Percentiles rank a stretch among this genome's conserved stretches.
Conservation (phyloP, 2,797 vertebrate genomes). For the Xiphorhynchus erythropygius region DNA sequence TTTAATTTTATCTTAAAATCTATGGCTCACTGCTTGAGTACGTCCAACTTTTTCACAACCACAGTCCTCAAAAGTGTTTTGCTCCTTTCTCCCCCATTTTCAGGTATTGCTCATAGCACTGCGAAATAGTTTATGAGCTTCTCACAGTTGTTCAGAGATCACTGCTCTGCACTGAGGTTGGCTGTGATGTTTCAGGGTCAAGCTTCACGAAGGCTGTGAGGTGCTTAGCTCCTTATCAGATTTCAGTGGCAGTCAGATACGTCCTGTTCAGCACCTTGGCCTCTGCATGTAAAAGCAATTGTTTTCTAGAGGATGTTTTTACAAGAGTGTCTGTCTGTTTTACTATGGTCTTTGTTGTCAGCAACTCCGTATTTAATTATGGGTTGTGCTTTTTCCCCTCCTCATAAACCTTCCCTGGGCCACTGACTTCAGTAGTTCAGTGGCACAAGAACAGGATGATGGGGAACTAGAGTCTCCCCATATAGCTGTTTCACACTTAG, state of each 20-base stretch:
- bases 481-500: not conserved
- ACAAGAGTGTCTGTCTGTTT: not conserved
- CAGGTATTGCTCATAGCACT: not conserved
- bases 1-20: not conserved
- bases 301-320: not conserved
- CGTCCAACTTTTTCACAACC: not conserved
- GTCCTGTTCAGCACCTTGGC: not conserved
- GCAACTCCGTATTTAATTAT: conserved; percentile 1
- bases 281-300: not conserved
- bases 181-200: not conserved
- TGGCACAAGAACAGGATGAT: not conserved
- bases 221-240: not conserved
- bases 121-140: not conserved
- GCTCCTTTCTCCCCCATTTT: not conserved
- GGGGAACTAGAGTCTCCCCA: not conserved
- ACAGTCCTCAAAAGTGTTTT: not conserved
- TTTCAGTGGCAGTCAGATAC: conserved; percentile 13
- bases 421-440: not conserved
- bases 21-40: not conserved
- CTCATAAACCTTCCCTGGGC: not conserved
- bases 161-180: not conserved
- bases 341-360: not conserved
- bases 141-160: not conserved
- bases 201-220: not conserved
- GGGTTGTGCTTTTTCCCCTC: not conserved